These are phyloP conservation scores for Chloebia gouldiae DNA, from an alignment of 2,113 vertebrate genomes.

Conservation along the genomic window DNA sequence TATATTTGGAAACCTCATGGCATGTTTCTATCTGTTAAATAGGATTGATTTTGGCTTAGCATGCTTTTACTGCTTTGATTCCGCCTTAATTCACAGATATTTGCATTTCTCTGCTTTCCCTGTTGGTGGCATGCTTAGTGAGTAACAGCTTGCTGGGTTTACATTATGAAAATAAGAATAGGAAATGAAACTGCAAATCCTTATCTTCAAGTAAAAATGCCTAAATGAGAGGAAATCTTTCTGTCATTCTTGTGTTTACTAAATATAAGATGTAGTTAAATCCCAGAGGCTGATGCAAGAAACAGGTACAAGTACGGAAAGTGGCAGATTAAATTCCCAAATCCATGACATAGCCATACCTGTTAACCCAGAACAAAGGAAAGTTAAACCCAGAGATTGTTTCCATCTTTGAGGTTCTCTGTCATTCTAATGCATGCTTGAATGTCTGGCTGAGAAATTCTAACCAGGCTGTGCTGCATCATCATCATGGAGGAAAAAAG, in stretches of 20 bases:
- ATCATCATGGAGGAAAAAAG: background rate
- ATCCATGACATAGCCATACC: background rate
- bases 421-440: background rate
- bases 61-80: conserved; percentile 2
- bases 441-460: background rate
- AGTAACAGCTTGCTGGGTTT: conserved; percentile 38
- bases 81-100: conserved; percentile 24
- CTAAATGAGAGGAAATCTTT: conserved; percentile 29
- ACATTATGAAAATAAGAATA: conserved; percentile 18
- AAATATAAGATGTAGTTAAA: background rate
- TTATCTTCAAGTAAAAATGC: background rate
- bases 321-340: background rate
- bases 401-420: background rate
- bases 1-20: background rate
- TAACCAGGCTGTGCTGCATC: background rate
- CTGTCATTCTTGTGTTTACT: conserved; percentile 9
- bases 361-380: background rate
- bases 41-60: background rate
- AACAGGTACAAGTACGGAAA: background rate
- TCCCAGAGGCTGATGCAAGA: background rate
- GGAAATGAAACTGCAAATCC: conserved; percentile 13
- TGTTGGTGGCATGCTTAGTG: background rate
- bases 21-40: conserved; percentile 19
- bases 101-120: conserved; percentile 24
- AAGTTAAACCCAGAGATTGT: background rate